A percentile compares a stretch with the other conserved stretches of the same genome.
Conservation (phyloP, 1,140 invertebrate species). For the Aphidius ervi region DNA sequence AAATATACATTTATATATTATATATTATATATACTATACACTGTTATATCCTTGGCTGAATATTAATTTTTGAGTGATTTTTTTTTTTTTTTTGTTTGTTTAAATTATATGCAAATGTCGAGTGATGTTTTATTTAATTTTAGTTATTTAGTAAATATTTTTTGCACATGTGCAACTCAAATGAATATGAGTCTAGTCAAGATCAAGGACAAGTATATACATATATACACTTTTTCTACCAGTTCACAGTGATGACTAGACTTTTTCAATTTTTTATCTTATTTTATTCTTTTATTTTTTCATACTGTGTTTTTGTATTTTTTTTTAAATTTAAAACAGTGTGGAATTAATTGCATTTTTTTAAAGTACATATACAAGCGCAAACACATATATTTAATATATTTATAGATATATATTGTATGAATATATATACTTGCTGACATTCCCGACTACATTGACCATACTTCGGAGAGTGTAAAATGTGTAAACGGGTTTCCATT, state of each 20-base stretch:
- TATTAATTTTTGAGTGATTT: too few relatives aligned
- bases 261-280: constrained; percentile 33
- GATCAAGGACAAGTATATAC: constrained; percentile 16
- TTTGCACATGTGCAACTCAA: too few relatives aligned
- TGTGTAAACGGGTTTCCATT: constrained; percentile 23
- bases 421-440: constrained; percentile 5
- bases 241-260: constrained; percentile 46
- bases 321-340: neutral
- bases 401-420: too few relatives aligned
- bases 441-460: neutral
- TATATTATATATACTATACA: too few relatives aligned
- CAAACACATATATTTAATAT: too few relatives aligned
- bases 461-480: neutral
- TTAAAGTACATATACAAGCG: too few relatives aligned
- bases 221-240: constrained; percentile 12
- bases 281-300: neutral
- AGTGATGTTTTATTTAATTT: too few relatives aligned
- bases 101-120: too few relatives aligned
- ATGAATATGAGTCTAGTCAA: neutral
- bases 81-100: too few relatives aligned
- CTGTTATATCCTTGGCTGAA: too few relatives aligned
- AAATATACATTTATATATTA: too few relatives aligned
- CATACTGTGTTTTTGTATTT: neutral
- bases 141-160: too few relatives aligned
- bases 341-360: constrained; percentile 2